Conservation (phyloP, 2,797 vertebrate species). For the Liasis olivaceus region DNA sequence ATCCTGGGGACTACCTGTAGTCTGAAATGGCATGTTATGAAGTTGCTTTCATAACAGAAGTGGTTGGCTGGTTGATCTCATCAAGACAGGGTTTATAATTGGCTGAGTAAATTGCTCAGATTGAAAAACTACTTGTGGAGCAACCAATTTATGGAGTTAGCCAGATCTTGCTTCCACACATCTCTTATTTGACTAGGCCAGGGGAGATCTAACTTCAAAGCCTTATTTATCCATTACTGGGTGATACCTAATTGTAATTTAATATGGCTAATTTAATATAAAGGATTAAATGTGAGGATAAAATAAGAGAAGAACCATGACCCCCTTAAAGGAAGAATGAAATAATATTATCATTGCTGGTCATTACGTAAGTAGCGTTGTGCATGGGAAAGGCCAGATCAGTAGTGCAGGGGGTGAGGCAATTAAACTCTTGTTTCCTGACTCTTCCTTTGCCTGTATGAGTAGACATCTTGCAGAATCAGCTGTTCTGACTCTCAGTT, state of each 20-base stretch:
- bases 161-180: neutral
- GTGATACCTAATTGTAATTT: too few relatives aligned
- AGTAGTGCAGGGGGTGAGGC: neutral
- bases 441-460: neutral
- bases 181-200: too few relatives aligned
- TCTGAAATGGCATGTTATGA: neutral
- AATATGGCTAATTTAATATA: too few relatives aligned
- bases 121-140: too few relatives aligned
- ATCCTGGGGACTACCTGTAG: too few relatives aligned
- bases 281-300: too few relatives aligned
- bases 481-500: neutral
- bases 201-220: too few relatives aligned
- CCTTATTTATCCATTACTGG: too few relatives aligned
- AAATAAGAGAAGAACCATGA: too few relatives aligned
- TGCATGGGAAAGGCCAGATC: neutral
- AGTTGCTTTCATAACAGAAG: too few relatives aligned
- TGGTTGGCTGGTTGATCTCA: neutral
- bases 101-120: neutral
- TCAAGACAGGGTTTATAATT: neutral
- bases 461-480: neutral
- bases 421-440: neutral
- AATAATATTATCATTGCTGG: too few relatives aligned
- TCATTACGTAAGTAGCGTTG: neutral
- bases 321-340: too few relatives aligned
- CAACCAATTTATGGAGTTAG: neutral